These are phyloP conservation scores for Philopotamus ludificatus DNA, from an alignment of 1,140 invertebrate genomes.

Conservation along the genomic window DNA sequence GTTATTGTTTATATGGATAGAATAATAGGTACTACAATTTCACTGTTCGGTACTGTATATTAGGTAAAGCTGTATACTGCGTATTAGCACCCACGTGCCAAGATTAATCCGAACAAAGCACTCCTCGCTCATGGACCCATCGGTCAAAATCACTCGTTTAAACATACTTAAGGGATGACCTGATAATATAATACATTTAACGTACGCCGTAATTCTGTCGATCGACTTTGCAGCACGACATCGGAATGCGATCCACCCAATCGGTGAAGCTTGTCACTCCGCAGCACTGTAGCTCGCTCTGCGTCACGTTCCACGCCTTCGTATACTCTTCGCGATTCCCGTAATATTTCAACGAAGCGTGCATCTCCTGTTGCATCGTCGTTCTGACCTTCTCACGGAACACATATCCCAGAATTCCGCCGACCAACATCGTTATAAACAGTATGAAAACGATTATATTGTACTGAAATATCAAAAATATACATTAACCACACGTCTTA, in stretches of 20 bases:
- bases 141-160: no score
- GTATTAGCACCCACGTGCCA: no score
- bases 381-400: constrained; percentile 76
- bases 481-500: no score
- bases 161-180: constrained; percentile 2
- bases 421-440: constrained; percentile 84
- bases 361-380: constrained; percentile 75
- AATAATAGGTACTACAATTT: no score
- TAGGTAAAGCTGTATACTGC: no score
- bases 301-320: constrained; percentile 80
- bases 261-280: constrained; percentile 72
- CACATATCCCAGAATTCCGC: constrained; percentile 85
- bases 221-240: constrained; percentile 70
- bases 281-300: constrained; percentile 79
- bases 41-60: no score
- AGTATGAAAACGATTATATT: constrained; percentile 82
- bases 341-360: constrained; percentile 70
- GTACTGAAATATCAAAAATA: constrained; percentile 77
- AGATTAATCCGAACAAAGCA: no score
- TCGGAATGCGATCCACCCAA: constrained; percentile 73
- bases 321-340: constrained; percentile 65
- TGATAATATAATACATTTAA: constrained; percentile 1
- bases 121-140: no score
- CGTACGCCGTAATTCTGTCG: constrained; percentile 41
- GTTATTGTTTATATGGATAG: no score